A percentile compares a stretch with the other conserved stretches of the same genome.
These are phyloP conservation scores for Pardosa pseudoannulata DNA, from an alignment of 2,888 invertebrate genomes.

Conservation along the genomic window DNA sequence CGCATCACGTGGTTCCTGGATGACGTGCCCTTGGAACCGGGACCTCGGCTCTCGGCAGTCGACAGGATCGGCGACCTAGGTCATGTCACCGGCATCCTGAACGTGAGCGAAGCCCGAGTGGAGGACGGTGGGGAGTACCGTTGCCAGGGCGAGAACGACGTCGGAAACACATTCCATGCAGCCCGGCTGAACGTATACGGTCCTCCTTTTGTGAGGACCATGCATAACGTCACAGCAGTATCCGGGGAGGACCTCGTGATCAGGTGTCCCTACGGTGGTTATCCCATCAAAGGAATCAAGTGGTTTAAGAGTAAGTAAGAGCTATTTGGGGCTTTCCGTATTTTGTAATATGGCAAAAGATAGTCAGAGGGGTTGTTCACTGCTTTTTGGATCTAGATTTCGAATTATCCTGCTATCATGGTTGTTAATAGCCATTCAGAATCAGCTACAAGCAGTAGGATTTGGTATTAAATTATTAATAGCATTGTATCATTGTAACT, in stretches of 20 bases:
- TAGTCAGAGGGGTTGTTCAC: no score
- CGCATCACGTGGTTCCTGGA: constrained; percentile 75
- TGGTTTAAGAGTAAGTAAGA: constrained; percentile 87
- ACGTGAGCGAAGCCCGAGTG: constrained; percentile 75
- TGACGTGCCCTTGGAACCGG: constrained; percentile 75
- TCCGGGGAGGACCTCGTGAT: constrained; percentile 87
- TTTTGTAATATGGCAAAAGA: no score
- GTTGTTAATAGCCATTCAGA: no score
- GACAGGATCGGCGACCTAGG: constrained; percentile 76
- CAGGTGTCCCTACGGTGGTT: constrained; percentile 90
- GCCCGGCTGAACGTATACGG: constrained; percentile 78
- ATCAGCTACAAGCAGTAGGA: no score
- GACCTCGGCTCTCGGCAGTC: constrained; percentile 75
- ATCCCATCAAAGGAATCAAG: constrained; percentile 87
- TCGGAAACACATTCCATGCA: constrained; percentile 76
- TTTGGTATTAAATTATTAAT: no score
- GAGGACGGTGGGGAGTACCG: constrained; percentile 67
- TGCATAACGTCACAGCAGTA: constrained; percentile 83
- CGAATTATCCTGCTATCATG: no score
- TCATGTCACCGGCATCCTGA: constrained; percentile 77
- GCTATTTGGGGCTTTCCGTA: no score
- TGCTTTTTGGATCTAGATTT: no score
- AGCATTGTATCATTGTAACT: no score
- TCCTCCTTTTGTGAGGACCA: constrained; percentile 79
- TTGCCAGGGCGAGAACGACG: constrained; percentile 75